These are phyloP conservation scores for Calidris pugnax DNA, from an alignment of 2,113 vertebrate species.

Conservation along the genomic window DNA sequence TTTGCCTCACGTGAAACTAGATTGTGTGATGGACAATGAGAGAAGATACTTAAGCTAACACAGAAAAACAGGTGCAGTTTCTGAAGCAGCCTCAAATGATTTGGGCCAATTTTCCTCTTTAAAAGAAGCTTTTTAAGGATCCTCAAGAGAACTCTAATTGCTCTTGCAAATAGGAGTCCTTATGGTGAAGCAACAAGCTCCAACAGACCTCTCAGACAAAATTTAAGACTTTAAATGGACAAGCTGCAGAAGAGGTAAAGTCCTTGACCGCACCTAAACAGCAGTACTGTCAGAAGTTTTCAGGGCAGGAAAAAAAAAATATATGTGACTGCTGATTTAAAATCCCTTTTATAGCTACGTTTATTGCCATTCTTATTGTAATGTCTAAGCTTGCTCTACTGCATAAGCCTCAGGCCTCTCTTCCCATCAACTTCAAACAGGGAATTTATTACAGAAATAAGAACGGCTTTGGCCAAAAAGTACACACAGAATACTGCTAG, in stretches of 20 bases:
- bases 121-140: not conserved
- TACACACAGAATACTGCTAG: not conserved
- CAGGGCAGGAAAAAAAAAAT: not conserved
- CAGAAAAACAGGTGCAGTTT: not conserved
- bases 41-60: not conserved
- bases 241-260: not conserved
- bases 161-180: not conserved
- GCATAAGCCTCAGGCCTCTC: conserved; percentile 28
- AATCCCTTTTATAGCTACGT: not conserved
- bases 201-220: not conserved
- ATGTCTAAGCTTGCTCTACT: conserved; percentile 2
- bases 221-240: not conserved
- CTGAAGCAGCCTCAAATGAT: not conserved
- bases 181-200: not conserved
- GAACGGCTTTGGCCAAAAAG: not conserved
- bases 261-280: not conserved
- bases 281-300: not conserved
- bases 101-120: not conserved
- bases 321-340: not conserved
- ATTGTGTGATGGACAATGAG: not conserved
- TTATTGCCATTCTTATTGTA: conserved; percentile 36
- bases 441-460: conserved; percentile 27
- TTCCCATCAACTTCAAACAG: conserved; percentile 11
- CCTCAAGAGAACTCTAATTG: not conserved
- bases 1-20: not conserved